A percentile compares a stretch with the other conserved stretches of the same genome.
phyloP scores from a whole-genome alignment of 2,113 vertebrate species.

The Gymnogyps californianus region DNA sequence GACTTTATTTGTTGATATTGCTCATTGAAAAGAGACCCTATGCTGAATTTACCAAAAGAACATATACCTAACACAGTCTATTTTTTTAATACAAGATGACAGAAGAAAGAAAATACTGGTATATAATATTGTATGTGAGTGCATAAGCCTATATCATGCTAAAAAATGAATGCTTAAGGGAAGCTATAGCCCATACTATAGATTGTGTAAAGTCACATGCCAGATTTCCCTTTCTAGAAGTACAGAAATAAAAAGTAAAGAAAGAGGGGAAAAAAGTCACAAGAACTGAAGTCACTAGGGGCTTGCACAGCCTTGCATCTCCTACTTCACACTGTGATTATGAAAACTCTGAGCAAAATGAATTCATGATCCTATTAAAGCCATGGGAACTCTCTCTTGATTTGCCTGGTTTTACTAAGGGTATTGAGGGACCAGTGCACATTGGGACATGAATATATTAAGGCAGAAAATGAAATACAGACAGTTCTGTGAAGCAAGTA shows the following conservation, averaged over 20 bases:
- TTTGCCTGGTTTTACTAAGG: neutral
- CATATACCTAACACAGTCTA: neutral
- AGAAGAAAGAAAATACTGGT: neutral
- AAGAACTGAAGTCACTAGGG: neutral
- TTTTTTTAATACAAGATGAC: neutral
- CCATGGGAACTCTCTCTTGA: neutral
- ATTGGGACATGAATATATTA: neutral
- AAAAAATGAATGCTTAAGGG: neutral
- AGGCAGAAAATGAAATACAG: neutral
- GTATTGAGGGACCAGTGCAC: neutral
- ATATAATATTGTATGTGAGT: neutral
- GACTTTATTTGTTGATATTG: neutral
- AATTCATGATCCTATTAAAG: neutral
- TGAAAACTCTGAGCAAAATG: neutral
- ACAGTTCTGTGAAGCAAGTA: neutral
- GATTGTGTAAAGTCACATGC: neutral
- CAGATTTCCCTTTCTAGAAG: neutral
- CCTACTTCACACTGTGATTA: neutral
- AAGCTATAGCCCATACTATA: neutral
- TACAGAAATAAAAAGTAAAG: neutral
- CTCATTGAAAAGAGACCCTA: neutral
- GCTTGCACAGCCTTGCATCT: neutral
- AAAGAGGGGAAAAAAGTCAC: accelerated
- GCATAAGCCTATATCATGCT: neutral
- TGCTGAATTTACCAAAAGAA: neutral